Evolutionary conservation across 2,113 vertebrate genomes (phyloP).

Genomic region (Chauna torquata): DNA sequence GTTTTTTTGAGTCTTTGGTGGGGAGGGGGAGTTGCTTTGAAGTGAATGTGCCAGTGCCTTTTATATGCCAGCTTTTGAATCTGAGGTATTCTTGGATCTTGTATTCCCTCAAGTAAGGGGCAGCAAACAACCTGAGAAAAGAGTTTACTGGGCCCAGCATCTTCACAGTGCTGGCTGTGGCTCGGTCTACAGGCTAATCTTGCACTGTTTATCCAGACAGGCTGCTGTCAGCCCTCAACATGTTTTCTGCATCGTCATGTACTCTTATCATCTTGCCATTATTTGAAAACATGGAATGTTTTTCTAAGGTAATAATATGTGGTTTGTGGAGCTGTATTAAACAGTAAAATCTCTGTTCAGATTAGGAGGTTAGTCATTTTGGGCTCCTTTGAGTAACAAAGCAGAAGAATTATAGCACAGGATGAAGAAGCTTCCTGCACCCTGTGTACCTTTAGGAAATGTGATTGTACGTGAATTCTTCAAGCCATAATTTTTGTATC

Average conservation of each 20-base stretch:
- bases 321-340: constrained; percentile 27
- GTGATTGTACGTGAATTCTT: background rate
- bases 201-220: background rate
- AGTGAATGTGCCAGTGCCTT: background rate
- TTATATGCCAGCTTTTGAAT: background rate
- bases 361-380: constrained; percentile 8
- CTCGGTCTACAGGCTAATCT: background rate
- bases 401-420: background rate
- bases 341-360: constrained; percentile 31
- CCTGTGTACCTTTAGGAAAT: background rate
- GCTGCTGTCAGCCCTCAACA: background rate
- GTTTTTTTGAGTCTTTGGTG: background rate
- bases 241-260: background rate
- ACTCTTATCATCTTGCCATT: constrained; percentile 21
- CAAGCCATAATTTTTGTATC: constrained; percentile 1
- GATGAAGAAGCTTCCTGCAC: constrained; percentile 3
- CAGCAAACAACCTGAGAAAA: background rate
- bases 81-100: background rate
- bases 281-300: constrained; percentile 6
- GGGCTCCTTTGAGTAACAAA: background rate
- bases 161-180: background rate
- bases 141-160: background rate
- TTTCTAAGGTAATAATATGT: background rate
- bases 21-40: background rate
- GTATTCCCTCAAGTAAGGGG: background rate